Conservation (phyloP, 2,113 vertebrate genomes). For the Melanostigma gelatinosum region DNA sequence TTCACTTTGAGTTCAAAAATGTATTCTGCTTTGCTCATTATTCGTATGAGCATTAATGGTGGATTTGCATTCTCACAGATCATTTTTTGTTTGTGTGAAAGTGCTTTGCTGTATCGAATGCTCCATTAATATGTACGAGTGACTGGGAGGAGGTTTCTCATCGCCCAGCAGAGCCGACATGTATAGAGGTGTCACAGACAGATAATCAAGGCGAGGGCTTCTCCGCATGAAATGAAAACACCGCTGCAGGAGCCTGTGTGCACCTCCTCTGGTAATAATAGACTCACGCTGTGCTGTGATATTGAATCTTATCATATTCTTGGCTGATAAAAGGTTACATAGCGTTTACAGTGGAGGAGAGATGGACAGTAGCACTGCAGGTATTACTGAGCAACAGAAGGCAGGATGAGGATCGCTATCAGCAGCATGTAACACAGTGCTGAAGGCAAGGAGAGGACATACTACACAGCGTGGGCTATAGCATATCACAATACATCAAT, state of each 20-base stretch:
- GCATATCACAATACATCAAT: not conserved
- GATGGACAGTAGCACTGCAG: constrained; percentile 11
- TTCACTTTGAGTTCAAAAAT: not conserved
- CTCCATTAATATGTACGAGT: constrained; percentile 46
- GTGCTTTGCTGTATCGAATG: constrained; percentile 1
- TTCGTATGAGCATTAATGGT: not conserved
- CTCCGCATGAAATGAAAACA: constrained; percentile 43
- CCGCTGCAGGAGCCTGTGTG: not conserved
- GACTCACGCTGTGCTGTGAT: constrained; percentile 20
- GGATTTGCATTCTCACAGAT: not conserved
- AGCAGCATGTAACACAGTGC: not conserved
- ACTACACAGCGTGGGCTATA: not conserved
- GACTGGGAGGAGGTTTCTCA: constrained; percentile 16
- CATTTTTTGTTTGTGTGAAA: constrained; percentile 15
- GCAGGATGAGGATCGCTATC: not conserved
- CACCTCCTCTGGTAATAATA: constrained; percentile 41
- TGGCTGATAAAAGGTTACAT: constrained; percentile 35
- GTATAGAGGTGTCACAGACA: constrained; percentile 56
- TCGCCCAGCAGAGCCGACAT: constrained; percentile 19
- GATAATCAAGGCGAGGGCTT: constrained; percentile 40
- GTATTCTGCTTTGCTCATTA: not conserved
- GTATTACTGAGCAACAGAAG: constrained; percentile 15
- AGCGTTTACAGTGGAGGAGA: constrained; percentile 19
- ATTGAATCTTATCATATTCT: constrained; percentile 40
- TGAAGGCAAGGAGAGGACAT: not conserved